phyloP scores from a whole-genome alignment of 2,888 invertebrate species.

The Geotrupes spiniger region DNA sequence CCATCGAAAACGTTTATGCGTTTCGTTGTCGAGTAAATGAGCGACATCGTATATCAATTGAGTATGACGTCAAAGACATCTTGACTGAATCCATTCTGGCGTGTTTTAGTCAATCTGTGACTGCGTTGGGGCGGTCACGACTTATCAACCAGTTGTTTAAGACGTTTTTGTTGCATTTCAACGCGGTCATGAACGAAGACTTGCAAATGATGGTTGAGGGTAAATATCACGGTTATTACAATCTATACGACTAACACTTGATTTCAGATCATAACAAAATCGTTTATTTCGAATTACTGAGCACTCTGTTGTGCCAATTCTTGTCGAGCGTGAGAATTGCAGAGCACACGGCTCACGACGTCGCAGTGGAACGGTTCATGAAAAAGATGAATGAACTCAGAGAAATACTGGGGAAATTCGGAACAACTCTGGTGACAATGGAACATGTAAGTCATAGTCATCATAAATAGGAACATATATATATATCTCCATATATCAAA shows the following conservation, averaged over 20 bases:
- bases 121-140: conserved; percentile 41
- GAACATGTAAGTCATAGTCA: conserved; percentile 42
- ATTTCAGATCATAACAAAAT: conserved; percentile 31
- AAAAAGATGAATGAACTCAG: conserved; percentile 38
- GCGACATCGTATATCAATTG: conserved; percentile 2
- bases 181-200: conserved; percentile 31
- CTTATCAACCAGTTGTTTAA: conserved; percentile 41
- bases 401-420: conserved; percentile 38
- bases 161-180: conserved; percentile 41
- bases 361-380: conserved; percentile 40
- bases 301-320: conserved; percentile 37
- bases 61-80: conserved; percentile 30
- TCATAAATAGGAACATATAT: not conserved
- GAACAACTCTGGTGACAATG: conserved; percentile 38
- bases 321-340: conserved; percentile 41
- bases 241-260: too few relatives aligned
- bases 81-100: conserved; percentile 39
- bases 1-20: not conserved
- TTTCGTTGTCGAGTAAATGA: conserved; percentile 10
- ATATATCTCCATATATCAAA: conserved; percentile 5
- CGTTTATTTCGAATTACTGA: conserved; percentile 40
- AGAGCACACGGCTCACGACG: conserved; percentile 40
- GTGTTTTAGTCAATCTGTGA: conserved; percentile 39
- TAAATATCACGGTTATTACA: conserved; percentile 5
- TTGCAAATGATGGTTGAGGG: conserved; percentile 20